A percentile compares a stretch with the other conserved stretches of the same genome.
These are phyloP conservation scores for Polia nebulosa DNA, from an alignment of 2,888 invertebrate species.

Conservation along the genomic window DNA sequence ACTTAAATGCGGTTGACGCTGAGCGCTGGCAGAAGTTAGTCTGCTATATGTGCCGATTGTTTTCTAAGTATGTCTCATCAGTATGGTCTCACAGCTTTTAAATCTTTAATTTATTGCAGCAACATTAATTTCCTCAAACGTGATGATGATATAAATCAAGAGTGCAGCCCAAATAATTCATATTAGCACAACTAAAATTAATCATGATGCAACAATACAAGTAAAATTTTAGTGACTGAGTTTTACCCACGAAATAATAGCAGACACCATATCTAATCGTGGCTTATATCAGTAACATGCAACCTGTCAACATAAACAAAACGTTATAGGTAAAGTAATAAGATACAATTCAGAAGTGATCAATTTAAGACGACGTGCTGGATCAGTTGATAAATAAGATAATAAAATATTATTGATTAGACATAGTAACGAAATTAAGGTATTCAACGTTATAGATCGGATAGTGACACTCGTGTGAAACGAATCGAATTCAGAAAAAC, in stretches of 20 bases:
- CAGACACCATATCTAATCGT: constrained; percentile 50
- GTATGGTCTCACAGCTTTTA: not conserved
- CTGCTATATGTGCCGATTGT: too few species aligned
- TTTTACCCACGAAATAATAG: constrained; percentile 32
- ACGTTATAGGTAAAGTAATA: constrained; percentile 25
- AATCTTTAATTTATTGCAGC: not conserved
- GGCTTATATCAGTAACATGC: constrained; percentile 19
- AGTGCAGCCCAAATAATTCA: too few species aligned
- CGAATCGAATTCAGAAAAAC: not conserved
- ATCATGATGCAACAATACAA: constrained; percentile 30
- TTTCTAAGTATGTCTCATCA: too few species aligned
- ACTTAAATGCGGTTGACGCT: not conserved
- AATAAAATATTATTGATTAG: constrained; percentile 42
- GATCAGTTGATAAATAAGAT: constrained; percentile 59
- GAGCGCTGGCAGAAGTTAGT: too few species aligned
- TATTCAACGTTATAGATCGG: constrained; percentile 45
- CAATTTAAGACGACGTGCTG: not conserved
- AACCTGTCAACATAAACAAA: constrained; percentile 23
- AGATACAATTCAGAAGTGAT: constrained; percentile 17
- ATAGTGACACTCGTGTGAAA: constrained; percentile 51
- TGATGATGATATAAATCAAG: not conserved
- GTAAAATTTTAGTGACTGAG: not conserved
- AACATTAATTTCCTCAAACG: not conserved
- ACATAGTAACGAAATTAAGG: constrained; percentile 34
- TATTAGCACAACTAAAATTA: constrained; percentile 7